phyloP scores from a whole-genome alignment of 2,888 invertebrate species.

The Piscicola geometra region DNA sequence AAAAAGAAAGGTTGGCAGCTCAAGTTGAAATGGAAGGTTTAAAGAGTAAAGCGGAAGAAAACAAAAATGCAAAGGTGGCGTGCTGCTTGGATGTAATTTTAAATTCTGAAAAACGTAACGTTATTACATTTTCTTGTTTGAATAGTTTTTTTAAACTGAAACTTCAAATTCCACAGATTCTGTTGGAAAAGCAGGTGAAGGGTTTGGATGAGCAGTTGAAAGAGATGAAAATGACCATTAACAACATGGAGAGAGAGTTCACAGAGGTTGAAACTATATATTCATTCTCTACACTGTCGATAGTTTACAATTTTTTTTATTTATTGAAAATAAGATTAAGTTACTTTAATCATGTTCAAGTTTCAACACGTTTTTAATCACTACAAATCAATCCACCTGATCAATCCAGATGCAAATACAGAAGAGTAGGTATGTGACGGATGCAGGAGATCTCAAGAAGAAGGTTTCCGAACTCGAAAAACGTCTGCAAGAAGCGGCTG shows the following conservation, averaged over 20 bases:
- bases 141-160: conserved; percentile 5
- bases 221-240: conserved; percentile 13
- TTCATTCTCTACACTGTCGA: too few species aligned
- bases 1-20: conserved; percentile 25
- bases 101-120: background rate
- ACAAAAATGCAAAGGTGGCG: conserved; percentile 28
- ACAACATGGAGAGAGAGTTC: conserved; percentile 14
- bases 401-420: conserved; percentile 9
- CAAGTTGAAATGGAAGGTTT: conserved; percentile 22
- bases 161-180: background rate
- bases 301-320: too few species aligned
- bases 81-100: too few species aligned
- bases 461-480: conserved; percentile 23
- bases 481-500: background rate
- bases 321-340: too few species aligned
- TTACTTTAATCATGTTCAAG: too few species aligned
- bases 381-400: too few species aligned
- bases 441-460: conserved; percentile 13
- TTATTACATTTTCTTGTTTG: too few species aligned
- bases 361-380: too few species aligned
- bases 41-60: conserved; percentile 15
- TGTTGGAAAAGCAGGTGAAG: conserved; percentile 22
- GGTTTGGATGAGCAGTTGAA: conserved; percentile 29
- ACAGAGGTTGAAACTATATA: background rate
- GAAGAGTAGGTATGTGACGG: conserved; percentile 4